Evolutionary conservation across 1,140 invertebrate genomes (phyloP).

Genomic region (Leptopilina boulardi): DNA sequence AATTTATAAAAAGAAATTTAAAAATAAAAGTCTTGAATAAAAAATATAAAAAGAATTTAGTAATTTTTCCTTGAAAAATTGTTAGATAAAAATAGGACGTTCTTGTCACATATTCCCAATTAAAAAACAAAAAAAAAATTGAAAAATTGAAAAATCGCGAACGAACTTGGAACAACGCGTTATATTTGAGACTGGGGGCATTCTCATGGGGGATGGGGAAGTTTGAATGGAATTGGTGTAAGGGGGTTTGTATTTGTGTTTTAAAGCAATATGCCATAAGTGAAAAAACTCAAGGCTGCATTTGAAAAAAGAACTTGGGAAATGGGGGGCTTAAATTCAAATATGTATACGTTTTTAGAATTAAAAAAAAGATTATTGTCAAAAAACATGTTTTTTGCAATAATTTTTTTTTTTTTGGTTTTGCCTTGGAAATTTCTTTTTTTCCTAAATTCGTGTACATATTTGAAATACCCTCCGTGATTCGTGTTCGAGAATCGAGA

Average conservation of each 20-base stretch:
- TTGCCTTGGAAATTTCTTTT: too few species aligned
- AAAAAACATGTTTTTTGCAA: too few species aligned
- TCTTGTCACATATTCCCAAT: conserved; percentile 25
- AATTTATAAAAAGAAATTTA: too few species aligned
- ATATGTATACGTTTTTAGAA: conserved; percentile 51
- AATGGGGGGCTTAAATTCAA: conserved; percentile 50
- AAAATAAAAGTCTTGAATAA: too few species aligned
- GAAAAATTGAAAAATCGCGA: conserved; percentile 63
- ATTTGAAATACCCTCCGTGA: conserved; percentile 65
- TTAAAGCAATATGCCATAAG: conserved; percentile 75
- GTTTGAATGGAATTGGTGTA: conserved; percentile 61
- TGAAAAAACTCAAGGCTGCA: conserved; percentile 75
- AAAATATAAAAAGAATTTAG: too few species aligned
- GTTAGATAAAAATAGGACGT: not conserved
- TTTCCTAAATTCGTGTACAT: too few species aligned
- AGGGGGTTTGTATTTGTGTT: conserved; percentile 75
- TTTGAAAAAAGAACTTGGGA: conserved; percentile 70
- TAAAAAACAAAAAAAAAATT: too few species aligned
- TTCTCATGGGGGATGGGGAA: conserved; percentile 63
- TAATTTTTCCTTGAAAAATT: too few species aligned
- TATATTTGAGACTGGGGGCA: conserved; percentile 69
- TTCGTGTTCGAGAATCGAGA: conserved; percentile 71
- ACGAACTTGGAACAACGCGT: conserved; percentile 75
- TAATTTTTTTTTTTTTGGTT: too few species aligned
- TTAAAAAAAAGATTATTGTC: not conserved